phyloP scores from a whole-genome alignment of 2,888 invertebrate species.

The Drosophila dives region DNA sequence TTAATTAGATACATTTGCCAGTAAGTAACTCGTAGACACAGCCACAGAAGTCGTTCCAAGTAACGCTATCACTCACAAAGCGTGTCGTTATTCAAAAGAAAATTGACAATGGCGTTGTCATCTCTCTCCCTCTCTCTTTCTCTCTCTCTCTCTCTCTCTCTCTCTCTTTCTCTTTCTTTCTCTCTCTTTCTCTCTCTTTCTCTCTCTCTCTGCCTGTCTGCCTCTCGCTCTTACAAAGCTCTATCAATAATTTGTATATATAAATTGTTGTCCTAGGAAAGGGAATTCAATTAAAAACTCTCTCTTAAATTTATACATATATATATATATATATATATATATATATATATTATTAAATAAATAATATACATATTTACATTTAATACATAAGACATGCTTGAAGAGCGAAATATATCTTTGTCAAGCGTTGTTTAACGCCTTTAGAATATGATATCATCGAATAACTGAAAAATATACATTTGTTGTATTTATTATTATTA shows the following conservation, averaged over 20 bases:
- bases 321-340: not conserved
- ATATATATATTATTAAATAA: not conserved
- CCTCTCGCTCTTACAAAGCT: not conserved
- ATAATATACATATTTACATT: not conserved
- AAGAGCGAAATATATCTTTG: not conserved
- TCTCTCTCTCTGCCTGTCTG: not conserved
- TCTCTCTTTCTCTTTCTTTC: not conserved
- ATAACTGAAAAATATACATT: not conserved
- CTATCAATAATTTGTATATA: not conserved
- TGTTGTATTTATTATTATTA: not conserved
- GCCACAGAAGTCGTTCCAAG: conserved; percentile 28
- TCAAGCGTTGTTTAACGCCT: not conserved
- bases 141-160: not conserved
- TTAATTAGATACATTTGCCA: conserved; percentile 74
- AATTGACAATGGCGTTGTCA: conserved; percentile 49
- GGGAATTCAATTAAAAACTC: no score
- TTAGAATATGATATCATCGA: not conserved
- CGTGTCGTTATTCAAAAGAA: conserved; percentile 47
- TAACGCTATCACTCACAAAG: conserved; percentile 58
- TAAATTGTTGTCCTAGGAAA: not conserved
- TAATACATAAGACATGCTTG: not conserved
- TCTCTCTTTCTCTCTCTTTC: no score
- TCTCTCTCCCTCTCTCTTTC: conserved; percentile 7
- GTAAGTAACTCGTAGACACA: conserved; percentile 18
- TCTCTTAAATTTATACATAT: no score